Percentiles rank a stretch among this genome's conserved stretches.
Conservation (phyloP, 2,888 invertebrate genomes). For the Balanococcus diminutus region DNA sequence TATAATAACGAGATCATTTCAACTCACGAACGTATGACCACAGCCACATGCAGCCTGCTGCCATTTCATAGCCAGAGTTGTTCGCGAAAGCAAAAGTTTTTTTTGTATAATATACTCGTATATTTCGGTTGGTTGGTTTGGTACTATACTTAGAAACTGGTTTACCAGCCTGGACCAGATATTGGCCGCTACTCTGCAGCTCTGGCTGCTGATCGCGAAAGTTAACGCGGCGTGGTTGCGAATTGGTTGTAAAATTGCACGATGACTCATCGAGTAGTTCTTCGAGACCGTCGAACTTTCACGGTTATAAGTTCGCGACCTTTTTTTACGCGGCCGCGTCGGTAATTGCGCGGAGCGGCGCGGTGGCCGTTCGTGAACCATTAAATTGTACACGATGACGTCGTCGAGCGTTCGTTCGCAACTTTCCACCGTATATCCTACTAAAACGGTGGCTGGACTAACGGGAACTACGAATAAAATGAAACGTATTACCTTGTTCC, state of each 20-base stretch:
- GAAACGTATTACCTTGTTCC: no score
- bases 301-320: constrained; percentile 5
- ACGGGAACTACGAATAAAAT: no score
- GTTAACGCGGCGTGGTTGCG: neutral
- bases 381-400: neutral
- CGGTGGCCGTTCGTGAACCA: neutral
- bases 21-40: neutral
- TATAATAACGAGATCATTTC: neutral
- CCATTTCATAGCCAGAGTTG: neutral
- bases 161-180: neutral
- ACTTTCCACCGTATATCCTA: neutral
- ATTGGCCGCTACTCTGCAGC: neutral
- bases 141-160: neutral
- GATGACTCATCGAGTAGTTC: neutral
- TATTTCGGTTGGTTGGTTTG: neutral
- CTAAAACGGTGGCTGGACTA: neutral
- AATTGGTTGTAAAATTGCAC: neutral
- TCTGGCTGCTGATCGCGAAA: neutral
- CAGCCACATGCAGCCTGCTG: neutral
- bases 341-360: neutral
- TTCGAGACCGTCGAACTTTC: neutral
- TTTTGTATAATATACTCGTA: neutral
- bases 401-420: neutral
- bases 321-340: neutral
- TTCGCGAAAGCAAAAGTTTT: neutral